Evolutionary conservation across 2,888 invertebrate genomes (phyloP), one percentile per base, ranked within the genome.

Genomic region (Allolobophora icterica): DNA sequence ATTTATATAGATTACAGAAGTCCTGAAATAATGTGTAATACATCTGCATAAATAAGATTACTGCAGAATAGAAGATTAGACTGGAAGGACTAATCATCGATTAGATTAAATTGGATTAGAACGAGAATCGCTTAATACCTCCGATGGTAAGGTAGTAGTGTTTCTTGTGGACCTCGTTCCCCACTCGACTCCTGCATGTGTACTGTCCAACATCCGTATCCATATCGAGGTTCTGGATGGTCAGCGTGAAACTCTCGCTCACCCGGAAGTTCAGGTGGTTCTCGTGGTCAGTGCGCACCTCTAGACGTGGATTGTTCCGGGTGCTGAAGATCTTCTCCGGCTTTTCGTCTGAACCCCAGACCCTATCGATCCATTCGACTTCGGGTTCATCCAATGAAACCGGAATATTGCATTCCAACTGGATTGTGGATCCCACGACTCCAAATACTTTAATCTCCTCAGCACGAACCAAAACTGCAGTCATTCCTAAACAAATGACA

Each of bases 311-410:
- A 84, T 90, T 90, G 45, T 90, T 34, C n/a, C n/a, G 38, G 40
- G 40, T 90, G 83, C 17, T 24, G 42, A 90, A 90, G 24, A 90
- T 90, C 40, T 38, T 38, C 42, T 83, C 84, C 17, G 90, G 90
- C n/a, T 83, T 83, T 24, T 38, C 34, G 2, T 35, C 83, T 8
- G 90, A 90, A 34, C 84, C 83, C 35, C 83, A 42, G 84, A 90
- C 90, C n/a, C 58, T 13, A 30, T 90, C 90, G 6, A 90, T 21
- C 90, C 90, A 90, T 84, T 90, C 90, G n/a, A 90, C 90, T 0
- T 34, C 34, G 19, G 87, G 87, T 8, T 71, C 71, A 13, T 34
- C 35, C 21, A 6, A 24, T 30, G 87, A 87, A 34, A 87, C 19
- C 19, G 19, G 87, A 87, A 87, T 6, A 17, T 87, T 38, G 34